Percentiles rank a stretch among this genome's conserved stretches.
Conservation (phyloP, 2,113 vertebrate genomes). For the Rhea americana region DNA sequence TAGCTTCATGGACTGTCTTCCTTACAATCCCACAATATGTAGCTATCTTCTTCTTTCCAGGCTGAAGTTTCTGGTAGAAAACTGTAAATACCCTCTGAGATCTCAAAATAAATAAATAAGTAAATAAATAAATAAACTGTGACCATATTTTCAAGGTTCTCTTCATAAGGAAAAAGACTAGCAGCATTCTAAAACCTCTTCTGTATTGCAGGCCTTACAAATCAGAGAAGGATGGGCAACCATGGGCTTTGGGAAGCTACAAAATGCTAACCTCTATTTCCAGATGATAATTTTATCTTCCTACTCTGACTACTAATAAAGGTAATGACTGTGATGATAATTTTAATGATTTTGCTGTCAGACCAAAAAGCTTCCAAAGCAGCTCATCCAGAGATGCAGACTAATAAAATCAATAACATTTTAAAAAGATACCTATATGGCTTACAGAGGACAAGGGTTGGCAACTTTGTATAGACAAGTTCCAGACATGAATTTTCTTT, state of each 20-base stretch:
- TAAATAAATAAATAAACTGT: too few species aligned
- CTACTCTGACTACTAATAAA: not conserved
- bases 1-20: not conserved
- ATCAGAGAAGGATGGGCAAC: not conserved
- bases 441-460: not conserved
- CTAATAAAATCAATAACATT: conserved; percentile 3
- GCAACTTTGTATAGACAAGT: not conserved
- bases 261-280: not conserved
- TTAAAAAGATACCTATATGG: not conserved
- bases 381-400: conserved; percentile 1
- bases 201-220: not conserved
- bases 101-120: not conserved
- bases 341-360: conserved; percentile 21
- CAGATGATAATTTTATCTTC: not conserved
- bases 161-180: not conserved
- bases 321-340: not conserved
- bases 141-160: not conserved
- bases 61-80: not conserved
- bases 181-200: not conserved
- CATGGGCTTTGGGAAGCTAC: not conserved
- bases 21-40: not conserved
- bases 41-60: not conserved
- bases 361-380: not conserved
- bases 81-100: not conserved
- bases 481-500: not conserved